Evolutionary conservation across 2,113 vertebrate species (phyloP).

Genomic region (Opisthocomus hoazin): DNA sequence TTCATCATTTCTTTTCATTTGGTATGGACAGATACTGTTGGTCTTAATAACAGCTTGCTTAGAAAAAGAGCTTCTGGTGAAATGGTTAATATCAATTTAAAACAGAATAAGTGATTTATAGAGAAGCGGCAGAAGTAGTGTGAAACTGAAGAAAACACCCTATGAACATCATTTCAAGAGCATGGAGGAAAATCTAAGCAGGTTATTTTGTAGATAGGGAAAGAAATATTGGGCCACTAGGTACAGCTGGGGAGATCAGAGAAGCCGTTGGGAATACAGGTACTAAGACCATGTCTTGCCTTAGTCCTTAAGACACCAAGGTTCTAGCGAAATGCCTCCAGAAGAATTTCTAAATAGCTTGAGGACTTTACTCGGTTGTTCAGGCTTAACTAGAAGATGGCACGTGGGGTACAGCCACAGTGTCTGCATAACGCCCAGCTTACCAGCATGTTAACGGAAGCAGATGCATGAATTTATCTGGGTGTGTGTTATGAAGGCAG

Average conservation of each 20-base stretch:
- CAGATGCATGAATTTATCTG: accelerated
- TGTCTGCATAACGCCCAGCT: not conserved
- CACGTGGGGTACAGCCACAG: not conserved
- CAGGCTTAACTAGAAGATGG: not conserved
- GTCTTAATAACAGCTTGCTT: not conserved
- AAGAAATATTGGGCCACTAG: not conserved
- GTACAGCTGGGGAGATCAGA: not conserved
- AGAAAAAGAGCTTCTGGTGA: not conserved
- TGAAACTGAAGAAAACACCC: not conserved
- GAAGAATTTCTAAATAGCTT: not conserved
- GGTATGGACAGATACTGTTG: not conserved
- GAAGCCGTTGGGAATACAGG: not conserved
- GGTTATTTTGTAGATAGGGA: not conserved
- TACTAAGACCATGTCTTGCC: accelerated
- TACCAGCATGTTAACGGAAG: too few species aligned
- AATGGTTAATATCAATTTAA: not conserved
- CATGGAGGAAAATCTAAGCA: not conserved
- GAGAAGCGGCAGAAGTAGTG: not conserved
- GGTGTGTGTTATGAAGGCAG: accelerated
- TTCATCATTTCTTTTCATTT: conserved; percentile 20
- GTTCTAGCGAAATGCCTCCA: not conserved
- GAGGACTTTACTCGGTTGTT: not conserved
- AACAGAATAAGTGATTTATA: not conserved
- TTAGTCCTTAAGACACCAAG: not conserved
- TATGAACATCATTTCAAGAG: not conserved